Percentiles rank a stretch among this genome's conserved stretches.
Evolutionary conservation across 53 echinoderm and acorn worm species (phyloP).

Genomic region (Astropecten irregularis): DNA sequence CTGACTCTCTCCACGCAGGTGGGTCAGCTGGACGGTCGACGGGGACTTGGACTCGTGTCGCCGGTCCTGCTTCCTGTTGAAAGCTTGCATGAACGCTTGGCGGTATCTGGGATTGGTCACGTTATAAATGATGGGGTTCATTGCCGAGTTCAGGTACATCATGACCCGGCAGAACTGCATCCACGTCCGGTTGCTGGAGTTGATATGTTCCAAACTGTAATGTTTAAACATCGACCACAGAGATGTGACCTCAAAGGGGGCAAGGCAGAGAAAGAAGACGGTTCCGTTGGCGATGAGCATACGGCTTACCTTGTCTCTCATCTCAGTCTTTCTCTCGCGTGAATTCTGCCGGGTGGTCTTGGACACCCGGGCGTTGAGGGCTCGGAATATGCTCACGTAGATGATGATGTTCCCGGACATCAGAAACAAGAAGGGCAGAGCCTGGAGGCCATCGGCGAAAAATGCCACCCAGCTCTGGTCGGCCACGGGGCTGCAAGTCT

Average conservation of each 20-base stretch:
- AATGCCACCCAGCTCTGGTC: constrained; percentile 6
- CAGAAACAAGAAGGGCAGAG: constrained; percentile 28
- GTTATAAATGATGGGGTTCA: constrained; percentile 55
- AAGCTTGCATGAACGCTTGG: constrained; percentile 40
- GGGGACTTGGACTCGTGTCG: constrained; percentile 42
- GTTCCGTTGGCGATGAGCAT: constrained; percentile 61
- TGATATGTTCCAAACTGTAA: not conserved
- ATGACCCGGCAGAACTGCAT: constrained; percentile 49
- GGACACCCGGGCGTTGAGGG: constrained; percentile 45
- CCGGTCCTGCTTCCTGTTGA: constrained; percentile 54
- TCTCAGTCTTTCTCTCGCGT: constrained; percentile 30
- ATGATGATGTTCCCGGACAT: constrained; percentile 41
- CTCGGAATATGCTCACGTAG: constrained; percentile 44
- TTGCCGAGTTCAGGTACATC: constrained; percentile 52
- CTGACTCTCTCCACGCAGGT: constrained; percentile 41
- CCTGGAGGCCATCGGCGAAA: constrained; percentile 26
- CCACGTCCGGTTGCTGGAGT: constrained; percentile 16
- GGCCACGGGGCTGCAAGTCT: constrained; percentile 23
- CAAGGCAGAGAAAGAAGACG: constrained; percentile 54
- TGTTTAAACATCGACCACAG: constrained; percentile 17
- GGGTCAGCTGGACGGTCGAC: constrained; percentile 44
- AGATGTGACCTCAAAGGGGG: constrained; percentile 47
- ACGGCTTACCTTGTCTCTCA: constrained; percentile 42
- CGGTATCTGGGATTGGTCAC: constrained; percentile 57
- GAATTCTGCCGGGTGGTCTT: constrained; percentile 24